These are phyloP conservation scores for Manis pentadactyla DNA, from an alignment of 2,797 vertebrate species.

Conservation along the genomic window DNA sequence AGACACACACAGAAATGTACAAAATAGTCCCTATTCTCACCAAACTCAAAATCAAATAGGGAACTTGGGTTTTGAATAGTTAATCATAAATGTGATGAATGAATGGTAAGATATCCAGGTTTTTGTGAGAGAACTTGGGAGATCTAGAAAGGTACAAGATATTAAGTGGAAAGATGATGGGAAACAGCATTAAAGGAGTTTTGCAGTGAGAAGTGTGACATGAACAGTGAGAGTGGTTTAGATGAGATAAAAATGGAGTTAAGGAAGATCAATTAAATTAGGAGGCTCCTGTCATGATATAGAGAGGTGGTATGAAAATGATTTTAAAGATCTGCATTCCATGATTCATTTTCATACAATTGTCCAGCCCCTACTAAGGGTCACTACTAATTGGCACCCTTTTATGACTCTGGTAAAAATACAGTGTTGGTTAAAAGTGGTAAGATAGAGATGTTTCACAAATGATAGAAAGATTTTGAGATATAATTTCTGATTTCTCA, in stretches of 20 bases:
- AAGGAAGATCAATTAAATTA: not conserved
- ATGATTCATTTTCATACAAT: not conserved
- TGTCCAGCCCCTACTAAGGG: not conserved
- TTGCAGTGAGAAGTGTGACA: not conserved
- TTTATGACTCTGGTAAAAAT: not conserved
- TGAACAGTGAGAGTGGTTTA: not conserved
- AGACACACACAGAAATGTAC: not conserved
- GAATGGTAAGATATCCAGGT: not conserved
- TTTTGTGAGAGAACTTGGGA: constrained; percentile 28
- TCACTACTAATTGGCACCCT: not conserved
- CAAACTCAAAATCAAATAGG: not conserved
- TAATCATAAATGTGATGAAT: constrained; percentile 8
- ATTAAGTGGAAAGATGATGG: not conserved
- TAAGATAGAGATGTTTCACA: not conserved
- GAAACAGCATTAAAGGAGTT: not conserved
- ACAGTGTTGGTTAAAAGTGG: not conserved
- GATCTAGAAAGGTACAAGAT: not conserved
- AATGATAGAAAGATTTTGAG: not conserved
- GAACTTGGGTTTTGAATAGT: not conserved
- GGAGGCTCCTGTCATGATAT: not conserved
- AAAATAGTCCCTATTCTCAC: not conserved
- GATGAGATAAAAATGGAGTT: not conserved
- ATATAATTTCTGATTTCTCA: not conserved
- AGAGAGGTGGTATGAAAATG: not conserved
- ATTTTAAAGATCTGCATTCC: not conserved